Conservation (phyloP, 2,888 invertebrate genomes). For the Mantis religiosa region DNA sequence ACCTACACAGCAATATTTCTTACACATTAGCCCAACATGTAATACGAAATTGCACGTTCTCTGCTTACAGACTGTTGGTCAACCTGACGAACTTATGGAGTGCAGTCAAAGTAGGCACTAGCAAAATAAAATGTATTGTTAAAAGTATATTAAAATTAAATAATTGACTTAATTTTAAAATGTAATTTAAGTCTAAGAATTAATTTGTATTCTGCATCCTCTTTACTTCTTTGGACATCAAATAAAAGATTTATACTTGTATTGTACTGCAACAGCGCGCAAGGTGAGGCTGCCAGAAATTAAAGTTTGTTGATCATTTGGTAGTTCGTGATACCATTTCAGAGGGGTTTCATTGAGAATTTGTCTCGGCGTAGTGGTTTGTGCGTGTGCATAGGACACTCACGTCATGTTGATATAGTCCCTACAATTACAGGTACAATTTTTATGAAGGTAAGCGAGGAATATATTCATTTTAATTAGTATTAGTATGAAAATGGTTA, state of each 20-base stretch:
- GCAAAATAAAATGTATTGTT: background rate
- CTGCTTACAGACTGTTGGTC: background rate
- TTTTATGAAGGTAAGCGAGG: background rate
- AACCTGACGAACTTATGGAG: background rate
- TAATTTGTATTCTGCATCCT: background rate
- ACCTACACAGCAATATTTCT: background rate
- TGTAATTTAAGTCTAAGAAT: background rate
- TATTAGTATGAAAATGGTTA: background rate
- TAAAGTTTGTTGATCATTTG: background rate
- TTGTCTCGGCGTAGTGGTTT: background rate
- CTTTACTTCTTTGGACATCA: background rate
- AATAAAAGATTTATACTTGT: slow-evolving; percentile 18
- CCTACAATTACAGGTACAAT: background rate
- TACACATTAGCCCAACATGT: too few species aligned
- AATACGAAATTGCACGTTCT: too few species aligned
- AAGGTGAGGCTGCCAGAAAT: background rate
- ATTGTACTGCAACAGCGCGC: background rate
- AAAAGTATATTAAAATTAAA: background rate
- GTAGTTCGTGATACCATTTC: background rate
- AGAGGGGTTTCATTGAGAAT: background rate
- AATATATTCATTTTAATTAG: background rate
- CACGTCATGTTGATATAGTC: background rate
- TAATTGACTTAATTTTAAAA: background rate
- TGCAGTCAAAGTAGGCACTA: background rate
- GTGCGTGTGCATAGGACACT: background rate